Conservation (phyloP, 2,113 vertebrate genomes). For the Thermophis baileyi region DNA sequence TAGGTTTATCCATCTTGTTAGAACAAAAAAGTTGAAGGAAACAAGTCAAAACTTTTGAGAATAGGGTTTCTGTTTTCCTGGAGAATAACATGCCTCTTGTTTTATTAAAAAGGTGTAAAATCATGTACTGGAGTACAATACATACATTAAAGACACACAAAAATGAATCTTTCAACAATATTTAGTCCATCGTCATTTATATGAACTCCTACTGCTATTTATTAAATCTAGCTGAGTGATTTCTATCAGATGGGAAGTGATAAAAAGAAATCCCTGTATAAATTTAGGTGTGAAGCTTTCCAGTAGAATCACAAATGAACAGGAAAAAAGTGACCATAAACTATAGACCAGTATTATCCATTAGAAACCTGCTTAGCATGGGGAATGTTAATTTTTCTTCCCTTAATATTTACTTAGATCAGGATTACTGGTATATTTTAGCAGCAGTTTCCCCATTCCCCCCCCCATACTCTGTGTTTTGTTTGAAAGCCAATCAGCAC, state of each 20-base stretch:
- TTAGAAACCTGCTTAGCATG: slow-evolving; percentile 43
- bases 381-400: slow-evolving; percentile 62
- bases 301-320: slow-evolving; percentile 58
- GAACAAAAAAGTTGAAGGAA: slow-evolving; percentile 58
- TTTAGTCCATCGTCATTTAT: slow-evolving; percentile 66
- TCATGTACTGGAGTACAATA: slow-evolving; percentile 20
- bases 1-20: slow-evolving; percentile 26
- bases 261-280: slow-evolving; percentile 64
- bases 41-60: slow-evolving; percentile 35
- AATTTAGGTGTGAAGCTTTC: slow-evolving; percentile 64
- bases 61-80: not conserved
- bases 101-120: slow-evolving; percentile 53
- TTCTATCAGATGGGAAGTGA: slow-evolving; percentile 64
- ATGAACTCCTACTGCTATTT: slow-evolving; percentile 69
- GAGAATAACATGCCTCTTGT: slow-evolving; percentile 25
- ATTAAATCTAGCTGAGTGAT: slow-evolving; percentile 70
- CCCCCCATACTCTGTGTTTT: slow-evolving; percentile 24
- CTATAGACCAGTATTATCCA: slow-evolving; percentile 67
- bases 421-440: slow-evolving; percentile 14
- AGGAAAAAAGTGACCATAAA: slow-evolving; percentile 56
- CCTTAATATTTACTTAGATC: slow-evolving; percentile 63
- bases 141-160: slow-evolving; percentile 66
- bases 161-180: slow-evolving; percentile 58
- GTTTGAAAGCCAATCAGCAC: slow-evolving; percentile 19
- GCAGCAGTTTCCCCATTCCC: slow-evolving; percentile 32